Base-by-base conservation (phyloP, 2,113 vertebrate genomes). In the Barnardius zonarius region DNA sequence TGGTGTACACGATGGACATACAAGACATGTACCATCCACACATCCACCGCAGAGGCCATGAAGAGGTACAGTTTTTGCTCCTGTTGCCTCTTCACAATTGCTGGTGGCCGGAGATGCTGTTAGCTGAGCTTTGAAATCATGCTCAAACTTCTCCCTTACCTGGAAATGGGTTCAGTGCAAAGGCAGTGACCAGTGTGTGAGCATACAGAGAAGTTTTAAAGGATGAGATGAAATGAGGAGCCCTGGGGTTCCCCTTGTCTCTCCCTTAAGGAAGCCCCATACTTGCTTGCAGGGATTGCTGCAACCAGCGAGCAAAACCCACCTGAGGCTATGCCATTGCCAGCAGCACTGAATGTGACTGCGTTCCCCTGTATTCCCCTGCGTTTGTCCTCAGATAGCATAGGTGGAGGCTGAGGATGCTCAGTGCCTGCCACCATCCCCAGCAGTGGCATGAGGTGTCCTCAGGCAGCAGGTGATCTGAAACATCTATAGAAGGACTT, bases 311-410 rank as follows among this genome's bases (percentile, higher is more conserved):
- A 33, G 27, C 66, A 54, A 72, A 66, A 33, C 23, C 62, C 48
- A 35, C 25, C 12, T 1, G 0, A 46, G 37, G 43, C 30, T 7
- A 16, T 7, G 13, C 23, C 9, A 7, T 7, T 22, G 18, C 33
- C 37, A 52, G 48, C 31, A 25, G 31, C 4, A 13, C 43, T 59
- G 46, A 59, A 33, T 9, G 33, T 22, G 63, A 14, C 39, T 37
- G n/a, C n/a, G n/a, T n/a, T n/a, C n/a, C n/a, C n/a, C n/a, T n/a
- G 48, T 0, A 5, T 13, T 66, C 7, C 22, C 19, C 27, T 3
- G 1, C 11, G 6, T 39, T 39, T 5, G 39, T 30, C 30, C 18
- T 20, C 28, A n/a, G 33, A 23, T 20, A 59, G 18, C 7, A 1
- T 6, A 18, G 31, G 17, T 41, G 19, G 31, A 19, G 52, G 28